Evolutionary conservation across 2,888 invertebrate species (phyloP).

Genomic region (Physocephala rufipes): DNA sequence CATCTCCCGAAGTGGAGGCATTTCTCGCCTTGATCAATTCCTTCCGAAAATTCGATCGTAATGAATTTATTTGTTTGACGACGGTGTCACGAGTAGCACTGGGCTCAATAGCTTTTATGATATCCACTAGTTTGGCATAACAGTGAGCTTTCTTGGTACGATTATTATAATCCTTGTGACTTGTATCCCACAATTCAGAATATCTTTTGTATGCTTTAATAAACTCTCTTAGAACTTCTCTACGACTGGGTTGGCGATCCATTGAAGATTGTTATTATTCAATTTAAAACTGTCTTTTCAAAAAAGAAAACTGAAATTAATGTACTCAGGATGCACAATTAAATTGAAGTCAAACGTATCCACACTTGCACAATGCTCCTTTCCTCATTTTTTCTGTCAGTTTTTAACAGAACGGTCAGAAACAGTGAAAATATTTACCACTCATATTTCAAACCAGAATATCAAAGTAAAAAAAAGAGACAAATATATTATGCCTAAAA

Average conservation of each 20-base stretch:
- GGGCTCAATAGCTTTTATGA: background rate
- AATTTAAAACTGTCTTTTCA: background rate
- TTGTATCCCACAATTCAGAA: background rate
- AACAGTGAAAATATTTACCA: background rate
- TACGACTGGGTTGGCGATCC: background rate
- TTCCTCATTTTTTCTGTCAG: background rate
- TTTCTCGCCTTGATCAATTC: background rate
- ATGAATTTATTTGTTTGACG: slow-evolving; percentile 5
- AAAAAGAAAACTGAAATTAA: background rate
- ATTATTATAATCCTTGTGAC: slow-evolving; percentile 10
- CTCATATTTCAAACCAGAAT: background rate
- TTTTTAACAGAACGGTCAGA: background rate
- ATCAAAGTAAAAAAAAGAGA: background rate
- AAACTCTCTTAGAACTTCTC: background rate
- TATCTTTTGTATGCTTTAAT: background rate
- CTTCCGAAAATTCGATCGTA: slow-evolving; percentile 17
- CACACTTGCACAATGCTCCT: background rate
- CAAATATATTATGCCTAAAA: background rate
- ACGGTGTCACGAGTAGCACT: slow-evolving; percentile 6
- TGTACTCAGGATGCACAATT: background rate
- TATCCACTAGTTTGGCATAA: slow-evolving; percentile 1
- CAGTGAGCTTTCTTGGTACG: background rate
- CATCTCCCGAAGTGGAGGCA: background rate
- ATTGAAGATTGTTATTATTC: background rate
- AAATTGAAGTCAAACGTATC: background rate